phyloP scores from a whole-genome alignment of 2,888 invertebrate genomes.

The Agrochola circellaris region DNA sequence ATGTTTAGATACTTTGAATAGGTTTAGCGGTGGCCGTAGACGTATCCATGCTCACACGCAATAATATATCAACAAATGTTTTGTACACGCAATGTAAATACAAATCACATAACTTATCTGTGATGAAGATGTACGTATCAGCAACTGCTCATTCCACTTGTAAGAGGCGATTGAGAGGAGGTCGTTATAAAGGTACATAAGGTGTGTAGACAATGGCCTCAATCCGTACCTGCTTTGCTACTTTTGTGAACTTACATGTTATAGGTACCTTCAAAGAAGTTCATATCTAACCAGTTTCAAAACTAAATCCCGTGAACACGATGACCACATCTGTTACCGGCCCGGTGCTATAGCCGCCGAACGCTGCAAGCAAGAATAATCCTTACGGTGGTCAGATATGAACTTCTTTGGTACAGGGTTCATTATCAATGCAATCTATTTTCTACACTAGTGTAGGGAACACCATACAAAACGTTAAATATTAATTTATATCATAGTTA shows the following conservation, averaged over 20 bases:
- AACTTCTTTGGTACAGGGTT: too few relatives aligned
- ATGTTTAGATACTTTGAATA: neutral
- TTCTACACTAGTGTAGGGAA: neutral
- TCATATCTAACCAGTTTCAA: too few relatives aligned
- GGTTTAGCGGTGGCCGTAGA: neutral
- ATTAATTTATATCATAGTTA: neutral
- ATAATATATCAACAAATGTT: neutral
- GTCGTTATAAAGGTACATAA: conserved; percentile 22
- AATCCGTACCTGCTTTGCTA: conserved; percentile 24
- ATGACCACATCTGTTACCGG: too few relatives aligned
- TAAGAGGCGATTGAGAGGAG: neutral
- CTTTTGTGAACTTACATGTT: neutral
- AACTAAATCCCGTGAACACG: too few relatives aligned
- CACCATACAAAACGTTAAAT: neutral
- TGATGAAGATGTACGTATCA: conserved; percentile 4
- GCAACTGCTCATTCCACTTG: conserved; percentile 4
- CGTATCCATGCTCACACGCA: neutral
- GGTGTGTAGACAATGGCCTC: conserved; percentile 35
- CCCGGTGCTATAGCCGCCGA: too few relatives aligned
- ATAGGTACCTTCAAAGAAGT: too few relatives aligned
- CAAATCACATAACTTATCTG: neutral
- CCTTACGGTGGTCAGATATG: too few relatives aligned
- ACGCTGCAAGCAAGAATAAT: too few relatives aligned
- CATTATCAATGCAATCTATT: neutral
- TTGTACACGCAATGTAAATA: conserved; percentile 3